Percentiles rank a stretch among this genome's conserved stretches.
Evolutionary conservation across 2,888 invertebrate genomes (phyloP).

Genomic region (Protodeltote pygarga): DNA sequence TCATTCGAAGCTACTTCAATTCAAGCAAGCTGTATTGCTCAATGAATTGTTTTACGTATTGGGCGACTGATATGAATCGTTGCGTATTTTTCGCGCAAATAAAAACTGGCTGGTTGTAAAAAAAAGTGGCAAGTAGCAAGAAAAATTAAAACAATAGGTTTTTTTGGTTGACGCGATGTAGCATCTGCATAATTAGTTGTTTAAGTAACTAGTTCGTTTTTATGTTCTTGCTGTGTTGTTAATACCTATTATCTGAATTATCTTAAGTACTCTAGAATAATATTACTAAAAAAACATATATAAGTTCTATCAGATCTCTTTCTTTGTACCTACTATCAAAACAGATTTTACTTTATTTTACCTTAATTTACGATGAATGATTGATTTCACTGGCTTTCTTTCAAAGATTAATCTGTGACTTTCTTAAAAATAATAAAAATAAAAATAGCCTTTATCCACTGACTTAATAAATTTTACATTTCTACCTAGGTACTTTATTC

Average conservation of each 20-base stretch:
- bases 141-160: slow-evolving; percentile 21
- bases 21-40: slow-evolving; percentile 60
- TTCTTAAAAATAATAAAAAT: too few species aligned
- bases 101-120: slow-evolving; percentile 28
- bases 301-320: too few species aligned
- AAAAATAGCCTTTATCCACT: too few species aligned
- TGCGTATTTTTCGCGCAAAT: slow-evolving; percentile 53
- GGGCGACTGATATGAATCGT: slow-evolving; percentile 23
- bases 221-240: slow-evolving; percentile 6
- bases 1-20: slow-evolving; percentile 73
- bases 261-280: too few species aligned
- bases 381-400: too few species aligned
- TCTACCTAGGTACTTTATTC: too few species aligned
- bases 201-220: slow-evolving; percentile 26
- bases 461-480: too few species aligned
- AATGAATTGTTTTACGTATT: slow-evolving; percentile 60
- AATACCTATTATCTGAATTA: background rate
- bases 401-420: too few species aligned
- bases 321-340: too few species aligned
- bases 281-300: too few species aligned
- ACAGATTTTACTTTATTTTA: too few species aligned
- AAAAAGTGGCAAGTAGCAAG: slow-evolving; percentile 17
- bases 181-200: slow-evolving; percentile 32
- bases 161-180: slow-evolving; percentile 16
- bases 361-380: too few species aligned